A percentile compares a stretch with the other conserved stretches of the same genome.
These are phyloP conservation scores for Lathamus discolor DNA, from an alignment of 2,113 vertebrate species.

Conservation along the genomic window DNA sequence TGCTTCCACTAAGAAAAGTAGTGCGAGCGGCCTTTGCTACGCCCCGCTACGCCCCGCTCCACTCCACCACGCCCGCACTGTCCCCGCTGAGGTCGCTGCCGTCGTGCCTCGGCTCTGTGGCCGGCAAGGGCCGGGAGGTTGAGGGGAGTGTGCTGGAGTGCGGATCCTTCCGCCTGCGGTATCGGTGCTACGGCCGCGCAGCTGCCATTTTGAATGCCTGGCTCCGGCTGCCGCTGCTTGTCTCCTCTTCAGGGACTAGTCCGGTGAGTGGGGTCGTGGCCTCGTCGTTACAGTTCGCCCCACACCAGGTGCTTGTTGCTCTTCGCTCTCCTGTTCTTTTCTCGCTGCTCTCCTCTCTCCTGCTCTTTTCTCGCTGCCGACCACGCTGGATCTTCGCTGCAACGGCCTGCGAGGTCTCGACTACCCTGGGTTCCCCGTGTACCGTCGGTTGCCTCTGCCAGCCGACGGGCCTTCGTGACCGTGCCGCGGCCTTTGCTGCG, in stretches of 20 bases:
- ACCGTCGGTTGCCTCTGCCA: too few species aligned
- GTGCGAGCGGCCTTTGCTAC: constrained; percentile 15
- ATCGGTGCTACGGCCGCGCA: constrained; percentile 86
- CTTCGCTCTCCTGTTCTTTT: too few species aligned
- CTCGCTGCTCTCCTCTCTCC: too few species aligned
- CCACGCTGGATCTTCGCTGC: not conserved
- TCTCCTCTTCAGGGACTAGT: constrained; percentile 79
- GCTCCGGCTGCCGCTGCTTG: constrained; percentile 76
- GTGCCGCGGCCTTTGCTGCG: too few species aligned
- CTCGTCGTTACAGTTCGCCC: too few species aligned
- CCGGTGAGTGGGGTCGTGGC: not conserved
- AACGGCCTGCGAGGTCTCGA: not conserved
- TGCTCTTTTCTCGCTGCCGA: too few species aligned
- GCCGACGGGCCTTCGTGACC: too few species aligned
- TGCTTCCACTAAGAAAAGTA: constrained; percentile 76
- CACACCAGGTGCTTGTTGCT: too few species aligned
- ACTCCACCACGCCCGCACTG: not conserved
- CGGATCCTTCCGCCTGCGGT: constrained; percentile 92
- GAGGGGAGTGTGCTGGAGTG: not conserved
- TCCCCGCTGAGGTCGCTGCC: not conserved
- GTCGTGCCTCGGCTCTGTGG: not conserved
- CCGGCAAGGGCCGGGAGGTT: not conserved
- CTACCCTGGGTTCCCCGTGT: too few species aligned
- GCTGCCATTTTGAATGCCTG: constrained; percentile 98
- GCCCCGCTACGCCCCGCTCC: not conserved